These are phyloP conservation scores for Rhinichthys osculus DNA, from an alignment of 2,797 vertebrate genomes.

Conservation along the genomic window DNA sequence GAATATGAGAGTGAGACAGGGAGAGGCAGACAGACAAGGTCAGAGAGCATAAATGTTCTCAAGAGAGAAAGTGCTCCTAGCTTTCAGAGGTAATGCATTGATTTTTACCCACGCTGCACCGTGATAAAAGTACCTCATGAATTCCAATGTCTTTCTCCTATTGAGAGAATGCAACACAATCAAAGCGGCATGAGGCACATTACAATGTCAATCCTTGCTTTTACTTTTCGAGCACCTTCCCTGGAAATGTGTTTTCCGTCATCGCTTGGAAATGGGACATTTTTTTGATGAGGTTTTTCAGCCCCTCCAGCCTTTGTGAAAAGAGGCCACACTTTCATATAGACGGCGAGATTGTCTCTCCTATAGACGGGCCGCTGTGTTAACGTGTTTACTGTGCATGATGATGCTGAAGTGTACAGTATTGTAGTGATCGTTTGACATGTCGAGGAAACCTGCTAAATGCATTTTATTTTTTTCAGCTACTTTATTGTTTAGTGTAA, in stretches of 20 bases:
- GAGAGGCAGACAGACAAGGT: slow-evolving; percentile 55
- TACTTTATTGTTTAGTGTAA: not conserved
- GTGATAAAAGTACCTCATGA: slow-evolving; percentile 42
- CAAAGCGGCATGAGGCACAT: slow-evolving; percentile 57
- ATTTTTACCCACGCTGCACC: slow-evolving; percentile 41
- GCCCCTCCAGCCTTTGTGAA: slow-evolving; percentile 5
- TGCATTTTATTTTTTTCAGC: not conserved
- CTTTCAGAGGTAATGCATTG: slow-evolving; percentile 30
- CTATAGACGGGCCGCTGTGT: not conserved
- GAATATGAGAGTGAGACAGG: not conserved
- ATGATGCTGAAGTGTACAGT: not conserved
- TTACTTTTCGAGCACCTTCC: slow-evolving; percentile 68
- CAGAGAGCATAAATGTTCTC: slow-evolving; percentile 67
- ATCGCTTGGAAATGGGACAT: slow-evolving; percentile 8
- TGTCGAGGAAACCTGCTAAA: not conserved
- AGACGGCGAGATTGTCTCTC: not conserved
- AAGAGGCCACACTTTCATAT: not conserved
- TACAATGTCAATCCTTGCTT: slow-evolving; percentile 66
- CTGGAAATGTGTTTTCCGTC: slow-evolving; percentile 60
- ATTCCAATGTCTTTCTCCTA: slow-evolving; percentile 61
- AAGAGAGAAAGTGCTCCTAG: slow-evolving; percentile 52
- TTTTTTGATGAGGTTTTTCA: slow-evolving; percentile 28
- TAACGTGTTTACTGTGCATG: slow-evolving; percentile 16
- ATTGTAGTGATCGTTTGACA: not conserved
- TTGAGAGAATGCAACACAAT: slow-evolving; percentile 71